phyloP scores from a whole-genome alignment of 2,113 vertebrate species.

The Marcusenius ussheri region DNA sequence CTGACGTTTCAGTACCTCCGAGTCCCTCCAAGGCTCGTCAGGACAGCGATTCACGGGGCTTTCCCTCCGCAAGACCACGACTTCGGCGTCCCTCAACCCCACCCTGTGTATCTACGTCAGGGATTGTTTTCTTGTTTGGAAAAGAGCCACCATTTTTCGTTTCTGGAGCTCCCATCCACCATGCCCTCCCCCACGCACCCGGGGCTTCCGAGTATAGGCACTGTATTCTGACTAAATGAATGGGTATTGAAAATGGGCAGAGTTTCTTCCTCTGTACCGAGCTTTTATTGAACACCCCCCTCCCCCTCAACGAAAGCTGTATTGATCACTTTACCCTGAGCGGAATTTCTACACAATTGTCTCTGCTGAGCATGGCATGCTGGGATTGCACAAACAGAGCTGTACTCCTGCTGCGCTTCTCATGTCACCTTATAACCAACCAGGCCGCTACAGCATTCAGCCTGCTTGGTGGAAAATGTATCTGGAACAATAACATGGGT shows the following conservation, averaged over 20 bases:
- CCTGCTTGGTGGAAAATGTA: not conserved
- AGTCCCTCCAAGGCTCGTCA: not conserved
- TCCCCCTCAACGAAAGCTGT: not conserved
- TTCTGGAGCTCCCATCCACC: not conserved
- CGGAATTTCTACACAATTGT: not conserved
- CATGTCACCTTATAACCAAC: not conserved
- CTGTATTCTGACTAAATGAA: not conserved
- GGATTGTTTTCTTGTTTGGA: not conserved
- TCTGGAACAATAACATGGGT: not conserved
- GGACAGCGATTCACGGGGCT: not conserved
- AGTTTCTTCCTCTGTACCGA: not conserved
- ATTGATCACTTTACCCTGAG: not conserved
- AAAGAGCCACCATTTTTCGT: not conserved
- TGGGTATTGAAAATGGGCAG: not conserved
- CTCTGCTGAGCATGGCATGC: not conserved
- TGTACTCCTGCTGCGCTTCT: not conserved
- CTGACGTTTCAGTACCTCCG: not conserved
- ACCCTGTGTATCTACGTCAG: not conserved
- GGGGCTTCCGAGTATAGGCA: not conserved
- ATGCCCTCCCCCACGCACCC: not conserved
- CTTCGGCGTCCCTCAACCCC: not conserved
- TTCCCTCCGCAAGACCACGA: not conserved
- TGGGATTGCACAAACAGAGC: not conserved
- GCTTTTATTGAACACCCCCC: not conserved
- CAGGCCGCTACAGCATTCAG: not conserved